These are phyloP conservation scores for Eupithecia inturbata DNA, from an alignment of 2,888 invertebrate genomes.

Conservation along the genomic window DNA sequence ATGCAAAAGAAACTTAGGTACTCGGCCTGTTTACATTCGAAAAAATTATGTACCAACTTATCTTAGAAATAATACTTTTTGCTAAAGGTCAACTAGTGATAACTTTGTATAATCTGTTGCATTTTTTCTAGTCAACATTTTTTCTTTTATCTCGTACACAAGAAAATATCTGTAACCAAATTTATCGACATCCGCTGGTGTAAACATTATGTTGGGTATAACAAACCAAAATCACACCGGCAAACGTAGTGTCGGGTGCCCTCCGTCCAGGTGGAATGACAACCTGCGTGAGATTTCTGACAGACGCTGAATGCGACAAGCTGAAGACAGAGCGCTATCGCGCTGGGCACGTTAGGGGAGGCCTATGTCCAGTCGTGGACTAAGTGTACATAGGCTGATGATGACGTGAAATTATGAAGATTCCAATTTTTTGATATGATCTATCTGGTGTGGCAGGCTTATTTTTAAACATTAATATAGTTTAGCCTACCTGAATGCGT, in stretches of 20 bases:
- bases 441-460: neutral
- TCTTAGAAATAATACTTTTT: constrained; percentile 17
- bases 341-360: too few relatives aligned
- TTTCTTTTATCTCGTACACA: neutral
- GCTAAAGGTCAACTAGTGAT: constrained; percentile 33
- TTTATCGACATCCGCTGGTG: neutral
- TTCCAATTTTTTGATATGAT: neutral
- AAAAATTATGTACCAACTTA: constrained; percentile 25
- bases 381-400: too few relatives aligned
- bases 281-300: too few relatives aligned
- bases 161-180: neutral
- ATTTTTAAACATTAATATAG: neutral
- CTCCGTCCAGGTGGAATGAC: neutral
- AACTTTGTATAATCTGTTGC: constrained; percentile 25
- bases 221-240: neutral
- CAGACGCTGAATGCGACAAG: neutral
- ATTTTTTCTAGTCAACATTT: constrained; percentile 4
- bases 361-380: too few relatives aligned
- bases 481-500: neutral
- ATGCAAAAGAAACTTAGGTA: neutral
- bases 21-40: constrained; percentile 30
- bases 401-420: neutral
- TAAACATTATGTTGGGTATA: neutral
- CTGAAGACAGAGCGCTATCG: neutral
- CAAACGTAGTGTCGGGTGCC: neutral